Evolutionary conservation across 2,113 vertebrate genomes (phyloP).

Genomic region (Pteronura brasiliensis): DNA sequence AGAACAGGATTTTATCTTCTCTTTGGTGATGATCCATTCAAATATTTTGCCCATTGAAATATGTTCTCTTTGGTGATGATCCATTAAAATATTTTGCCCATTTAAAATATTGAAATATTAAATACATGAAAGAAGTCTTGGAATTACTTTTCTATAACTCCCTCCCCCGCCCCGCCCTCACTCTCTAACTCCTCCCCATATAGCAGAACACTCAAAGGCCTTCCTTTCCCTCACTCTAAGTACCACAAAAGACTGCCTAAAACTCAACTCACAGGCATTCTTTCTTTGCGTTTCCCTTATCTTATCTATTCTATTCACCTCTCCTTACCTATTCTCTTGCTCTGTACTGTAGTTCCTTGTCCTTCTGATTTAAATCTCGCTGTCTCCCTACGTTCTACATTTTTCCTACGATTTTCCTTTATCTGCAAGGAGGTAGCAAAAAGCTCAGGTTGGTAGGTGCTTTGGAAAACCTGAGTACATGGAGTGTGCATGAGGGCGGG

Average conservation of each 20-base stretch:
- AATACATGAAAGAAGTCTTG: not conserved
- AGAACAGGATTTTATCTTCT: not conserved
- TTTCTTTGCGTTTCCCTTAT: not conserved
- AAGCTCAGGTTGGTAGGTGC: not conserved
- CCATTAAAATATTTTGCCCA: not conserved
- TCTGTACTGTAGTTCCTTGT: not conserved
- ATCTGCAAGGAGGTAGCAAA: not conserved
- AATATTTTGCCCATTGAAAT: not conserved
- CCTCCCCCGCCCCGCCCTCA: accelerated
- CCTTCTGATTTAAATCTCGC: not conserved
- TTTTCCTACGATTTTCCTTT: not conserved
- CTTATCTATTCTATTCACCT: not conserved
- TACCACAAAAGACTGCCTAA: not conserved
- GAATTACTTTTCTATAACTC: not conserved
- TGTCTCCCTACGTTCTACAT: not conserved
- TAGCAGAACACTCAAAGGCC: not conserved
- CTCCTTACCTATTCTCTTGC: not conserved
- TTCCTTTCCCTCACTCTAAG: not conserved
- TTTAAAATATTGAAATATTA: not conserved
- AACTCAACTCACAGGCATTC: not conserved
- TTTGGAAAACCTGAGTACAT: no score
- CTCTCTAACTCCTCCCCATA: not conserved
- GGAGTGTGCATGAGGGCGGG: accelerated
- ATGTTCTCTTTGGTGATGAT: not conserved
- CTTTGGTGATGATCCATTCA: not conserved